Percentiles rank a stretch among this genome's conserved stretches.
phyloP scores from a whole-genome alignment of 2,113 vertebrate genomes.

The Spheniscus mendiculus region DNA sequence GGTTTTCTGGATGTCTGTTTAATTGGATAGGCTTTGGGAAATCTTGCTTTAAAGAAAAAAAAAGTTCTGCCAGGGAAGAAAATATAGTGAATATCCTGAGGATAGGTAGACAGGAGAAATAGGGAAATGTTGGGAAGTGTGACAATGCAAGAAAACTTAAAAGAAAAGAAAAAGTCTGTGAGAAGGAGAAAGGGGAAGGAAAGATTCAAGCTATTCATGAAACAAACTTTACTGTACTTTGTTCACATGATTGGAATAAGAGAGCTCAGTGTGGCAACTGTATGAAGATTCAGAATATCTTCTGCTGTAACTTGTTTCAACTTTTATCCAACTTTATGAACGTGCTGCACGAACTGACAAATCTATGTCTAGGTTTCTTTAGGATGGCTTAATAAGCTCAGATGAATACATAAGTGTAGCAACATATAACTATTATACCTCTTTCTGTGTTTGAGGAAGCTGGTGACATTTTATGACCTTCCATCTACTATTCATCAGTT shows the following conservation, averaged over 20 bases:
- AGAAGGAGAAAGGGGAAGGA: neutral
- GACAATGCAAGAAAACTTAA: neutral
- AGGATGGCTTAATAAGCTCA: neutral
- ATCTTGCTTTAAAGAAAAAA: neutral
- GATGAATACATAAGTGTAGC: neutral
- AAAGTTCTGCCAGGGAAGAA: neutral
- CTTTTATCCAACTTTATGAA: no score
- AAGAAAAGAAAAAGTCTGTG: neutral
- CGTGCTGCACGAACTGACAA: neutral
- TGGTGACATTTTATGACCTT: neutral
- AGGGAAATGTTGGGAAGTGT: neutral
- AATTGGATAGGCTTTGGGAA: neutral
- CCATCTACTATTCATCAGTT: neutral
- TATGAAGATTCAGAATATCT: neutral
- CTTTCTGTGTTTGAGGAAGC: neutral
- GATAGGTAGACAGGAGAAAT: neutral
- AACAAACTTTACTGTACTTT: neutral
- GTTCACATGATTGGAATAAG: neutral
- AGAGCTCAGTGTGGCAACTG: neutral
- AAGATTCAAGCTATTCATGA: neutral
- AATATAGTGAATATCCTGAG: neutral
- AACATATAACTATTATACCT: neutral
- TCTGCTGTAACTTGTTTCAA: neutral
- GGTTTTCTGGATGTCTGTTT: neutral
- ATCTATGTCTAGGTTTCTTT: neutral